A percentile compares a stretch with the other conserved stretches of the same genome.
phyloP scores from a whole-genome alignment of 2,113 vertebrate genomes.

The Lophotis ruficrista region DNA sequence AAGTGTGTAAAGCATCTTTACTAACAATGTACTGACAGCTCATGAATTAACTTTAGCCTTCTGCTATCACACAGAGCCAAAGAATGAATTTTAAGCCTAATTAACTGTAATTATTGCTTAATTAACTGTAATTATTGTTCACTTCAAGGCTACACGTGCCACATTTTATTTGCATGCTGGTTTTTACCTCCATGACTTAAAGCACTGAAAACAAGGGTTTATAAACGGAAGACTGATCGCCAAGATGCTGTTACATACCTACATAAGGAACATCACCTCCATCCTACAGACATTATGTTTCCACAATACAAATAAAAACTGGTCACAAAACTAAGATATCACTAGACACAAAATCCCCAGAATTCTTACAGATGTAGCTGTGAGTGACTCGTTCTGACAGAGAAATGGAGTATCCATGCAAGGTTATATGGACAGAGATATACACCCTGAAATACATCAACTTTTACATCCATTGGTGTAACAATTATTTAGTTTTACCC shows the following conservation, averaged over 20 bases:
- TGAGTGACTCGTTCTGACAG: not conserved
- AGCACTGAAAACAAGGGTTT: not conserved
- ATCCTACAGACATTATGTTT: not conserved
- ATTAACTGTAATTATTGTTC: constrained; percentile 49
- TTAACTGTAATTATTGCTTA: constrained; percentile 48
- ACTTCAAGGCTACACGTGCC: constrained; percentile 18
- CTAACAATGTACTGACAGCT: constrained; percentile 40
- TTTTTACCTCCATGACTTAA: not conserved
- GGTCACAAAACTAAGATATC: not conserved
- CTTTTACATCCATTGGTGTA: not conserved
- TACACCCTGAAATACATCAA: not conserved
- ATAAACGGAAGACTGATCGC: not conserved
- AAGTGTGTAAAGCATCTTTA: not conserved
- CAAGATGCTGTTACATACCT: not conserved
- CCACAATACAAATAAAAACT: not conserved
- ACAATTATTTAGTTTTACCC: not conserved
- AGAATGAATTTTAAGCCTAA: constrained; percentile 43
- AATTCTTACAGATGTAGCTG: not conserved
- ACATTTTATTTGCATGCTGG: not conserved
- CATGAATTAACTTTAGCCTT: constrained; percentile 27
- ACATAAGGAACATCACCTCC: not conserved
- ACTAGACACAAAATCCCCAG: not conserved
- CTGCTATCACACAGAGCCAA: constrained; percentile 20
- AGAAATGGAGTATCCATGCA: not conserved
- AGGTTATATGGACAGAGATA: not conserved